These are phyloP conservation scores for Notiomystis cincta DNA, from an alignment of 2,113 vertebrate genomes.

Conservation along the genomic window DNA sequence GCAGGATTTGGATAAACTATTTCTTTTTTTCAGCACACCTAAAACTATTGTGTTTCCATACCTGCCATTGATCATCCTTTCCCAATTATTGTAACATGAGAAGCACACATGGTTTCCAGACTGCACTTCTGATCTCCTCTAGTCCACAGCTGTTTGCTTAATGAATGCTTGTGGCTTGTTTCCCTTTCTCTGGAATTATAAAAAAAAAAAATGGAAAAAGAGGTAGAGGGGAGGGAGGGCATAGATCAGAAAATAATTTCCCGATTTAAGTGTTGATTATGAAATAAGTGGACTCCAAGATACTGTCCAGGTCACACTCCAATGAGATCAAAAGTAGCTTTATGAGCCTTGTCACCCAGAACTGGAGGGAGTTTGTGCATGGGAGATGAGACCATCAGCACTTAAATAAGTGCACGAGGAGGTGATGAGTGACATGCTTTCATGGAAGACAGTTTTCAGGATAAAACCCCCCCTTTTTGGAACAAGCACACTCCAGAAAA, in stretches of 20 bases:
- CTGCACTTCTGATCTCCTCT: conserved; percentile 29
- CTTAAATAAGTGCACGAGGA: background rate
- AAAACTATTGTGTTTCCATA: conserved; percentile 50
- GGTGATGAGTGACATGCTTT: conserved; percentile 43
- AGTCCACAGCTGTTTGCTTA: conserved; percentile 58
- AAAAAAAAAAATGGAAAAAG: background rate
- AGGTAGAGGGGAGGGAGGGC: background rate
- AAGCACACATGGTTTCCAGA: conserved; percentile 65
- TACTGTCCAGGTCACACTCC: conserved; percentile 2
- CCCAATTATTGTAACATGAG: conserved; percentile 63
- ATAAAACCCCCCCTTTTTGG: background rate
- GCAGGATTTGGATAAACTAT: background rate
- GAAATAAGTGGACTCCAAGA: background rate
- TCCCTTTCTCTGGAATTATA: conserved; percentile 42
- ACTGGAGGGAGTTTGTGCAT: background rate
- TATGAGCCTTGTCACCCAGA: conserved; percentile 11
- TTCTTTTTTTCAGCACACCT: background rate
- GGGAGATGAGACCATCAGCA: conserved; percentile 13
- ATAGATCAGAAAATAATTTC: conserved; percentile 43
- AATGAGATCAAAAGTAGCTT: conserved; percentile 7
- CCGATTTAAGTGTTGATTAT: conserved; percentile 1
- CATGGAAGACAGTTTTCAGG: conserved; percentile 13
- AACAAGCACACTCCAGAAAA: conserved; percentile 59
- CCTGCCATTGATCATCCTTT: conserved; percentile 60
- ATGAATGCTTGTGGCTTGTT: conserved; percentile 60